Evolutionary conservation across 2,113 vertebrate species (phyloP), one percentile per base, ranked within the genome.

Genomic region (Rattus norvegicus): DNA sequence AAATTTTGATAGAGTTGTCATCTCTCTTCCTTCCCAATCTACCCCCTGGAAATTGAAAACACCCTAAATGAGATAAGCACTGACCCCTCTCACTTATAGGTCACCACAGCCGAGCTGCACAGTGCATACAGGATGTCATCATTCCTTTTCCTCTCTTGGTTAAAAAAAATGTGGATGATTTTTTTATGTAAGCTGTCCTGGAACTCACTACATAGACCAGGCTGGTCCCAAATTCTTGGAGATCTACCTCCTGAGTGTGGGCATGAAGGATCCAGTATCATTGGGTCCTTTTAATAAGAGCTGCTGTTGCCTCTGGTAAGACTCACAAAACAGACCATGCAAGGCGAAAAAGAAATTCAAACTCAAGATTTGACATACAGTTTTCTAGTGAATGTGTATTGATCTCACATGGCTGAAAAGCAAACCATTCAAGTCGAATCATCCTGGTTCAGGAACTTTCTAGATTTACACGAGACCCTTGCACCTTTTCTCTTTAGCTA

Each of bases 381-480:
- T 20, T 52, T 89, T 81, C 76, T 73, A 36, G 49, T 83, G 69
- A 67, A 56, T 36, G 28, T n/a, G 19, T 54, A 67, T 22, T 28
- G 0, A n/a, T 77, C 77, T 77, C 17, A 13, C 39, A n/a, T 30
- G 47, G 69, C n/a, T 43, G 7, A 47, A 67, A 47, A n/a, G 13
- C 28, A 59, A 56, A 72, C 12, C 39, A 49, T 39, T 73, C 54
- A 30, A 43, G n/a, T 16, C 56, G 8, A n/a, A 52, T 17, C 75
- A 39, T 7, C 13, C 2, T 17, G 17, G 30, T 5, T 63, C 47
- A 49, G 14, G 43, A 24, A 30, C 67, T 24, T 30, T 36, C 43
- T 84, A 11, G 4, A 43, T 92, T 96, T 90, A 87, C 87, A 76
- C 14, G 33, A 65, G 59, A 73, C 72, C 76, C 94, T 86, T 73